Percentiles rank a stretch among this genome's conserved stretches.
Evolutionary conservation across 2,888 invertebrate genomes (phyloP).

Genomic region (Gerris lacustris): DNA sequence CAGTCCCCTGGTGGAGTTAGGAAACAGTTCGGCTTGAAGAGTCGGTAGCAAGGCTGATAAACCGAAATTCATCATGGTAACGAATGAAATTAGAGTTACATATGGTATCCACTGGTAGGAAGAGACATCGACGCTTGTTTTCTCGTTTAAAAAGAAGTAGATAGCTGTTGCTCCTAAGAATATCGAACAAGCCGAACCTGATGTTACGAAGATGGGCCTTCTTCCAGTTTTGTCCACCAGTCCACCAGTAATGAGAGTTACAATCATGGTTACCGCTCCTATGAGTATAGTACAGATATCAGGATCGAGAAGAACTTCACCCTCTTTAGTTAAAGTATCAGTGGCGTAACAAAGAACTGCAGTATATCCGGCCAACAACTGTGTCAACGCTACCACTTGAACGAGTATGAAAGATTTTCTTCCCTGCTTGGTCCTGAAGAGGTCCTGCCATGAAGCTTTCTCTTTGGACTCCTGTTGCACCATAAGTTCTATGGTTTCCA

Average conservation of each 20-base stretch:
- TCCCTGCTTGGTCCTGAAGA: neutral
- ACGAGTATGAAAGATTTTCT: conserved; percentile 17
- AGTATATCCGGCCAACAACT: conserved; percentile 18
- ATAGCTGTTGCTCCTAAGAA: neutral
- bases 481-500: conserved; percentile 6
- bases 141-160: conserved; percentile 7
- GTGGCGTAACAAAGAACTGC: conserved; percentile 19
- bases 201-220: conserved; percentile 16
- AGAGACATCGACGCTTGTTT: conserved; percentile 1
- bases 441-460: conserved; percentile 17
- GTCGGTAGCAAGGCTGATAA: conserved; percentile 24
- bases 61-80: conserved; percentile 19
- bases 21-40: conserved; percentile 26
- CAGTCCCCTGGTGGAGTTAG: conserved; percentile 24
- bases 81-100: conserved; percentile 15
- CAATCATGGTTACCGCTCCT: conserved; percentile 14
- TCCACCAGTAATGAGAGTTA: conserved; percentile 11
- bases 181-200: conserved; percentile 7
- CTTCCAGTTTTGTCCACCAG: conserved; percentile 16
- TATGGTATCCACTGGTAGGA: conserved; percentile 20
- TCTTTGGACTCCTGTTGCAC: conserved; percentile 17
- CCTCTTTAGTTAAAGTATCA: conserved; percentile 19
- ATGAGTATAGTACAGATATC: conserved; percentile 20
- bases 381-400: conserved; percentile 14
- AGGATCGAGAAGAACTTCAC: neutral